Evolutionary conservation across 2,888 invertebrate genomes (phyloP).

Genomic region (Drosophila borealis): DNA sequence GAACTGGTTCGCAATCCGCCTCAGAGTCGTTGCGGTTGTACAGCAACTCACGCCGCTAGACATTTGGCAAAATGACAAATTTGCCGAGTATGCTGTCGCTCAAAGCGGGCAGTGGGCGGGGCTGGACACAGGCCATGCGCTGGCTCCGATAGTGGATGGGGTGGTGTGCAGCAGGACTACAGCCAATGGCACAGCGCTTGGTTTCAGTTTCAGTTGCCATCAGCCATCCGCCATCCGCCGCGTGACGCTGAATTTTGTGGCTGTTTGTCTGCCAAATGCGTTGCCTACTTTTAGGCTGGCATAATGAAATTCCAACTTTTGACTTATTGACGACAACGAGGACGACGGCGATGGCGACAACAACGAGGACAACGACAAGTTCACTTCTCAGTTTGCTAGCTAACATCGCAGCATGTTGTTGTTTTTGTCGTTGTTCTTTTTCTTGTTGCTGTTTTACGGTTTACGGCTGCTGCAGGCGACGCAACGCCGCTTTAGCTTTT

Average conservation of each 20-base stretch:
- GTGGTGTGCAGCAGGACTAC: slow-evolving; percentile 24
- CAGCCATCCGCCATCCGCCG: slow-evolving; percentile 13
- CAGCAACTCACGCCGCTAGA: slow-evolving; percentile 57
- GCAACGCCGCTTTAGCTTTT: slow-evolving; percentile 53
- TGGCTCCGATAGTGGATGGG: slow-evolving; percentile 6
- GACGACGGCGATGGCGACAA: slow-evolving; percentile 24
- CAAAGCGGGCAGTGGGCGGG: slow-evolving; percentile 44
- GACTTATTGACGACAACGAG: slow-evolving; percentile 81
- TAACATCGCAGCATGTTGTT: slow-evolving; percentile 19
- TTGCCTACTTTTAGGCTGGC: slow-evolving; percentile 78
- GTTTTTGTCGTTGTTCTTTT: not conserved
- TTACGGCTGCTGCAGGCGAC: slow-evolving; percentile 50
- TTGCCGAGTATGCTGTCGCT: slow-evolving; percentile 66
- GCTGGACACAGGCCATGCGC: slow-evolving; percentile 20
- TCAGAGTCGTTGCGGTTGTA: slow-evolving; percentile 38
- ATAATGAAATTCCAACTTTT: slow-evolving; percentile 83
- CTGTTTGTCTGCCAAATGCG: slow-evolving; percentile 75
- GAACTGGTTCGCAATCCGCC: slow-evolving; percentile 10
- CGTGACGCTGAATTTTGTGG: slow-evolving; percentile 28
- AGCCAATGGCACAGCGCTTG: slow-evolving; percentile 65
- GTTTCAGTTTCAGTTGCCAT: slow-evolving; percentile 69
- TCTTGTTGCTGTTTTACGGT: slow-evolving; percentile 46
- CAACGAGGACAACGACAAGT: slow-evolving; percentile 16
- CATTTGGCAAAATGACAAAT: slow-evolving; percentile 83
- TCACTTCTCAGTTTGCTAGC: slow-evolving; percentile 29